Evolutionary conservation across 2,797 vertebrate species (phyloP).

Genomic region (Macropodus opercularis): DNA sequence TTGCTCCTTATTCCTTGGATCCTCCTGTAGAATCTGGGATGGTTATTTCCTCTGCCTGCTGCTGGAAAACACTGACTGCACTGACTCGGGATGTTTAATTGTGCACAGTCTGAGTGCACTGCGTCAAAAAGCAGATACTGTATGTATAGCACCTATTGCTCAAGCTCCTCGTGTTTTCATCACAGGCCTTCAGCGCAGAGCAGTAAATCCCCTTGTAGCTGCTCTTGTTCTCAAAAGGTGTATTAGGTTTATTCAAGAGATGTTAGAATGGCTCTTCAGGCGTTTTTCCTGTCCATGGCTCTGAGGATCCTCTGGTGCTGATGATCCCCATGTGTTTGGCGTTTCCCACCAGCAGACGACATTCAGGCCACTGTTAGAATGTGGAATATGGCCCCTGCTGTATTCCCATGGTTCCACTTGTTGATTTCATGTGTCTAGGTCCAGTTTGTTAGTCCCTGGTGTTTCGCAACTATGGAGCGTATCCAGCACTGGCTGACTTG

Average conservation of each 20-base stretch:
- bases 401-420: slow-evolving; percentile 35
- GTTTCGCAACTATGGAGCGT: not conserved
- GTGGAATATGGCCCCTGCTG: slow-evolving; percentile 30
- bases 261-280: not conserved
- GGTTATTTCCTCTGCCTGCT: slow-evolving; percentile 37
- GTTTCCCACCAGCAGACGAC: slow-evolving; percentile 16
- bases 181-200: not conserved
- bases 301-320: slow-evolving; percentile 22
- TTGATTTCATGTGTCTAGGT: slow-evolving; percentile 21
- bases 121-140: slow-evolving; percentile 44
- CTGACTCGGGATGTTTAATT: slow-evolving; percentile 29
- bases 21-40: slow-evolving; percentile 51
- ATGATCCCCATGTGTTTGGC: slow-evolving; percentile 50
- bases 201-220: not conserved
- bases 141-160: slow-evolving; percentile 28
- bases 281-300: slow-evolving; percentile 15
- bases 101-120: slow-evolving; percentile 52
- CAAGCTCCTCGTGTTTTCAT: not conserved
- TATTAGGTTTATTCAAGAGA: not conserved
- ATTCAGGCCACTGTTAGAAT: slow-evolving; percentile 27
- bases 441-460: slow-evolving; percentile 29
- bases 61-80: slow-evolving; percentile 21
- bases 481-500: not conserved
- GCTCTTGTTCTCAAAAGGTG: not conserved
- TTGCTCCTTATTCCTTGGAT: slow-evolving; percentile 46